Evolutionary conservation across 2,113 vertebrate species (phyloP).

Genomic region (Microcebus lehilahytsara): DNA sequence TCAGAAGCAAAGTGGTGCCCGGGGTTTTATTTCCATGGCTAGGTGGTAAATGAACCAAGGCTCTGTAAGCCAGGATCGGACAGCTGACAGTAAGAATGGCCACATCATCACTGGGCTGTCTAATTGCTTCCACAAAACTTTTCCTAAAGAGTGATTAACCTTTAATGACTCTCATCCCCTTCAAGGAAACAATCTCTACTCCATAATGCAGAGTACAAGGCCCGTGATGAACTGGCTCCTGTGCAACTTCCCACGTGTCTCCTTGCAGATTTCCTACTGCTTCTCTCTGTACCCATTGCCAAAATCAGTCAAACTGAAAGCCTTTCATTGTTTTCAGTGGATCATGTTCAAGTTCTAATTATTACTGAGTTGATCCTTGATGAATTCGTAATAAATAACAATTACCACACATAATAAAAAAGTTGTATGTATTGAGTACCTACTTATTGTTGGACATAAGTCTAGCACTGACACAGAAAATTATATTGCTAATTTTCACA

Average conservation of each 20-base stretch:
- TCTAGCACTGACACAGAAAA: not conserved
- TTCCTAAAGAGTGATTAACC: not conserved
- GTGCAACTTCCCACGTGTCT: not conserved
- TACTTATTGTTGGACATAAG: not conserved
- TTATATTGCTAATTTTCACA: not conserved
- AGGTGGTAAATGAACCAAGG: slow-evolving; percentile 38
- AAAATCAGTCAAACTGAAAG: not conserved
- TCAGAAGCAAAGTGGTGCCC: slow-evolving; percentile 41
- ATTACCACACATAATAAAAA: not conserved
- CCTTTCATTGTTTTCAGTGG: not conserved
- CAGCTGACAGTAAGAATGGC: not conserved
- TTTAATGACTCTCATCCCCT: not conserved
- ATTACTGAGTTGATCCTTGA: not conserved
- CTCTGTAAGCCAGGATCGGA: not conserved
- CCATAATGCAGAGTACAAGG: not conserved
- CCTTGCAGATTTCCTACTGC: not conserved
- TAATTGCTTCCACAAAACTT: not conserved
- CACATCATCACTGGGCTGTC: not conserved
- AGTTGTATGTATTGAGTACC: not conserved
- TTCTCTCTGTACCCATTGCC: not conserved
- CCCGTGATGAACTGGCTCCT: not conserved
- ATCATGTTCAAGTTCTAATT: not conserved
- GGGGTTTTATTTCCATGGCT: slow-evolving; percentile 38
- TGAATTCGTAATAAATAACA: not conserved
- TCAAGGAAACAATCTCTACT: not conserved